Percentiles rank a stretch among this genome's conserved stretches.
Evolutionary conservation across 2,797 vertebrate genomes (phyloP).

Genomic region (Echeneis naucrates): DNA sequence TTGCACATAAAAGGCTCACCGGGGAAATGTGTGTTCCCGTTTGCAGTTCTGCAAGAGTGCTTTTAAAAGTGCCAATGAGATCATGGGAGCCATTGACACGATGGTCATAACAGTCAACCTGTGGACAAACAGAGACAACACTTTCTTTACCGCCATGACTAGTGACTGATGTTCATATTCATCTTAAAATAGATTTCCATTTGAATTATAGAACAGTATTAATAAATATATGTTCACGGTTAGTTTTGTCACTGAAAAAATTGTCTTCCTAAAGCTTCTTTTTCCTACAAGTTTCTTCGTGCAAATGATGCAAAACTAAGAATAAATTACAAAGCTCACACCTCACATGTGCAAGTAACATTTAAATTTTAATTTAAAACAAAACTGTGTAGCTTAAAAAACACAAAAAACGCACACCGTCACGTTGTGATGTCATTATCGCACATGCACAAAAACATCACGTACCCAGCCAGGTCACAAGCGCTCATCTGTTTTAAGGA

Average conservation of each 20-base stretch:
- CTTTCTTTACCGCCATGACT: not conserved
- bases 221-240: not conserved
- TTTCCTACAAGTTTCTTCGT: not conserved
- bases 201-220: not conserved
- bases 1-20: slow-evolving; percentile 77
- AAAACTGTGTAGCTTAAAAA: not conserved
- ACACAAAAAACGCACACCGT: slow-evolving; percentile 56
- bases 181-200: not conserved
- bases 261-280: not conserved
- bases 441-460: slow-evolving; percentile 37
- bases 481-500: slow-evolving; percentile 26
- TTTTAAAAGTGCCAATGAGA: slow-evolving; percentile 91
- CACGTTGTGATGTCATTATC: not conserved
- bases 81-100: slow-evolving; percentile 90
- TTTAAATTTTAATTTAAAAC: not conserved
- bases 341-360: not conserved
- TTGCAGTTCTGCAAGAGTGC: slow-evolving; percentile 89
- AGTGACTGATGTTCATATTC: not conserved
- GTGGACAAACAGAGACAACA: slow-evolving; percentile 39
- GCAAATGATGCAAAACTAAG: not conserved
- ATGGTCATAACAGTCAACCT: slow-evolving; percentile 94
- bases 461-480: slow-evolving; percentile 41
- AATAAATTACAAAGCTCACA: not conserved
- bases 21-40: slow-evolving; percentile 85
- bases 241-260: not conserved